Conservation (phyloP, 1,140 invertebrate genomes). For the Heliothis virescens region DNA sequence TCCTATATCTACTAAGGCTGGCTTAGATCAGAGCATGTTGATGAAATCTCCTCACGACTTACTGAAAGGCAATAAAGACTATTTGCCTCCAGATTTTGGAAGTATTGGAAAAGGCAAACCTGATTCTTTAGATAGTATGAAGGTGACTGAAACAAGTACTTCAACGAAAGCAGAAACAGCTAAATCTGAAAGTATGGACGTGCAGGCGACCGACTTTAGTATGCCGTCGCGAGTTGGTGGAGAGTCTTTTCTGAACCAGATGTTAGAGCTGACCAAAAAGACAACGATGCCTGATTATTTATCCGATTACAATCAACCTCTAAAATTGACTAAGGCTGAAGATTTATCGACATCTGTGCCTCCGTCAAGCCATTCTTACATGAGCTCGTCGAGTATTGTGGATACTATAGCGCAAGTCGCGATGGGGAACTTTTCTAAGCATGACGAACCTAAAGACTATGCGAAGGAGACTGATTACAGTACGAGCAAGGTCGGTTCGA, state of each 20-base stretch:
- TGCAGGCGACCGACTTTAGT: constrained; percentile 73
- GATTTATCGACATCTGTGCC: constrained; percentile 70
- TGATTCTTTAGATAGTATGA: constrained; percentile 70
- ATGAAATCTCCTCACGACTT: constrained; percentile 84
- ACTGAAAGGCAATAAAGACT: constrained; percentile 83
- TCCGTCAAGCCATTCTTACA: constrained; percentile 76
- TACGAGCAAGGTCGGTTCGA: constrained; percentile 59
- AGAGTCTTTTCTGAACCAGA: constrained; percentile 84
- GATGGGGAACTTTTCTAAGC: constrained; percentile 79
- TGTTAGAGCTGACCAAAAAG: constrained; percentile 85
- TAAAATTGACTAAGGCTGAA: constrained; percentile 79
- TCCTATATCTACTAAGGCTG: constrained; percentile 79
- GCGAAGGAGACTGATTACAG: constrained; percentile 75
- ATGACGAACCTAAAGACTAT: constrained; percentile 76
- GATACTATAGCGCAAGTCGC: constrained; percentile 81
- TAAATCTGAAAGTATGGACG: constrained; percentile 70
- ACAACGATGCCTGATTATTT: constrained; percentile 83
- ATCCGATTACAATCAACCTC: constrained; percentile 75
- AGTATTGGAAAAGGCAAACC: constrained; percentile 80
- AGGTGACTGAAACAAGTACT: constrained; percentile 64
- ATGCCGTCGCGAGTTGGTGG: constrained; percentile 76
- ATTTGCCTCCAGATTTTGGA: constrained; percentile 83
- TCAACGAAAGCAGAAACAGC: constrained; percentile 70
- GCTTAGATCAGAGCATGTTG: constrained; percentile 78
- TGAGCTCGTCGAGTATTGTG: constrained; percentile 75